Evolutionary conservation across 1,140 invertebrate species (phyloP), one percentile per base, ranked within the genome.

Genomic region (Aphis craccivora): DNA sequence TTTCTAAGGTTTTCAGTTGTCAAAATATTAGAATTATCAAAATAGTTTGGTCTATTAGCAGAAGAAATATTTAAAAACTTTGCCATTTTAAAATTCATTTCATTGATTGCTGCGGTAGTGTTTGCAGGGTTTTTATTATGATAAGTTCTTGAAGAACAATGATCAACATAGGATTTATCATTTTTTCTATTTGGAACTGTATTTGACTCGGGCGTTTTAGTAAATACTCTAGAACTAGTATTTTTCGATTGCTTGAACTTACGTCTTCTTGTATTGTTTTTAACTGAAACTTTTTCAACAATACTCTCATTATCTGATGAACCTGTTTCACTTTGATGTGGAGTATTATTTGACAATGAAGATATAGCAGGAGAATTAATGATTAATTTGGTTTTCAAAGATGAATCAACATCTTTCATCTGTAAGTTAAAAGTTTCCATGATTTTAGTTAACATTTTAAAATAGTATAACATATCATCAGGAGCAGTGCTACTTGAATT

Each of bases 381-480:
- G 6, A 55, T 55, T 43, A 93, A 23, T 22, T 93, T 93, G 8
- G 22, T 1, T 25, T 83, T 84, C 81, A 93, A 86, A 18, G 81
- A 86, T 53, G 91, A 37, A 84, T 93, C 91, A 30, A 84, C 48
- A 86, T 84, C 37, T 86, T 93, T 93, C 30, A 93, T 51, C 14
- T 93, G 40, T 43, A 84, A 30, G 9, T 83, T 23, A 51, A 9
- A 93, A n/a, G 30, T 83, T 86, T 93, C 81, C 81, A 93, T 84
- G 11, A 93, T 93, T 37, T 93, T 86, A 30, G 76, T 53, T 37
- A 93, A 53, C 45, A 86, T 53, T 93, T 93, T 86, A 11, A 37
- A 43, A 84, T 55, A 84, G n/a, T 45, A 93, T 22, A 93, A 53
- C 48, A 93, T 86, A 53, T 93, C 91, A 7, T 86, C 76, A 83